Evolutionary conservation across 2,113 vertebrate genomes (phyloP), one percentile per base, ranked within the genome.

Genomic region (Alaudala cheleensis): DNA sequence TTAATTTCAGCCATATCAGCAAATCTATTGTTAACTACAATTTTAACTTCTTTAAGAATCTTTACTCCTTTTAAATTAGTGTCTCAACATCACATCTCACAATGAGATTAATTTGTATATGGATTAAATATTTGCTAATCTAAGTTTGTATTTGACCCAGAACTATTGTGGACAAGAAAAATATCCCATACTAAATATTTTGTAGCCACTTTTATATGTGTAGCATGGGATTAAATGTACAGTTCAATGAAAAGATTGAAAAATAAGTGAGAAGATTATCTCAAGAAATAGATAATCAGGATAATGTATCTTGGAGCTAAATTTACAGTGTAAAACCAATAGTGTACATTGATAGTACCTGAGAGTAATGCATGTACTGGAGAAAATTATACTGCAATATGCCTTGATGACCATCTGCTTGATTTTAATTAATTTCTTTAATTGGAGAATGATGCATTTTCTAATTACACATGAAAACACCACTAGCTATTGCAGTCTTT

Each of bases 391-490:
- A 90, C 92, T 96, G 90, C 91, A 92, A 93, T 96, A 92, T 85
- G 92, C 51, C 69, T 93, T 94, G 58, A 96, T 95, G 95, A 86
- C 82, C 85, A 87, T 95, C 87, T 82, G 85, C 79, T 95, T 95
- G 47, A 70, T 88, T 96, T 96, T 90, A 96, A 97, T 96, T 95
- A 96, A 96, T 96, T 93, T 95, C n/a, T 87, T 92, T 95, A 96
- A 97, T 90, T 88, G 85, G 44, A 90, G 93, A 95, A 95, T 65
- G 81, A 94, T 96, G 85, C 89, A 95, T 96, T 97, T 97, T 93
- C 79, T 94, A 97, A 96, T 95, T 96, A 85, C 85, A 87, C 80
- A 77, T 81, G 61, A 94, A 96, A 94, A 95, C 76, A 94, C 31
- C 67, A 92, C 50, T 60, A 86, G 85, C 86, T 93, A 71, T 88